A percentile compares a stretch with the other conserved stretches of the same genome.
phyloP scores from a whole-genome alignment of 2,888 invertebrate species.

The Trissolcus brochymenae region DNA sequence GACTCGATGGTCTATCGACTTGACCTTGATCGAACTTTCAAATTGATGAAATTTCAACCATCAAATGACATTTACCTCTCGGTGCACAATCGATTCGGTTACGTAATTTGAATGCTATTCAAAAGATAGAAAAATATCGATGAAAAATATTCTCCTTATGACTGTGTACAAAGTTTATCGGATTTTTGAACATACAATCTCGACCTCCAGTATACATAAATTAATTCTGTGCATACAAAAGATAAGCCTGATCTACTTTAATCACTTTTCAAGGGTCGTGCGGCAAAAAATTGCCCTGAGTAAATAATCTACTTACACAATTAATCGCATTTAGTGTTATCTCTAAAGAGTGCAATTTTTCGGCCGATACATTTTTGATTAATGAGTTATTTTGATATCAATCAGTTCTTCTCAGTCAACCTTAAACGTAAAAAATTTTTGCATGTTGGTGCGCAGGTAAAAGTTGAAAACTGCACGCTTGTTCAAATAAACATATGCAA shows the following conservation, averaged over 20 bases:
- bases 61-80: background rate
- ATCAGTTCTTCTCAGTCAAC: constrained; percentile 21
- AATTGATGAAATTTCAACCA: constrained; percentile 27
- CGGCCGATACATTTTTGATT: constrained; percentile 14
- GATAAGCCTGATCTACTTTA: too few species aligned
- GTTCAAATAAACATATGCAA: constrained; percentile 21
- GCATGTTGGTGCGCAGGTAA: background rate
- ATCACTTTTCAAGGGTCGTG: too few species aligned
- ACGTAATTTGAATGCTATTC: background rate
- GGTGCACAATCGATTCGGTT: background rate
- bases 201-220: too few species aligned
- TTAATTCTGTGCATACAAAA: too few species aligned
- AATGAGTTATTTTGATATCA: constrained; percentile 34
- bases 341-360: constrained; percentile 11
- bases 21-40: constrained; percentile 30
- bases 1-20: constrained; percentile 14
- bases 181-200: too few species aligned
- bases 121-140: background rate
- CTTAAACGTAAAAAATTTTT: constrained; percentile 9
- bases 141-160: too few species aligned
- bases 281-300: background rate
- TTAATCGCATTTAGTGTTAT: constrained; percentile 7
- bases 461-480: constrained; percentile 6
- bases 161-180: too few species aligned
- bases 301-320: constrained; percentile 20